phyloP scores from a whole-genome alignment of 2,888 invertebrate species.

The Patella caerulea region DNA sequence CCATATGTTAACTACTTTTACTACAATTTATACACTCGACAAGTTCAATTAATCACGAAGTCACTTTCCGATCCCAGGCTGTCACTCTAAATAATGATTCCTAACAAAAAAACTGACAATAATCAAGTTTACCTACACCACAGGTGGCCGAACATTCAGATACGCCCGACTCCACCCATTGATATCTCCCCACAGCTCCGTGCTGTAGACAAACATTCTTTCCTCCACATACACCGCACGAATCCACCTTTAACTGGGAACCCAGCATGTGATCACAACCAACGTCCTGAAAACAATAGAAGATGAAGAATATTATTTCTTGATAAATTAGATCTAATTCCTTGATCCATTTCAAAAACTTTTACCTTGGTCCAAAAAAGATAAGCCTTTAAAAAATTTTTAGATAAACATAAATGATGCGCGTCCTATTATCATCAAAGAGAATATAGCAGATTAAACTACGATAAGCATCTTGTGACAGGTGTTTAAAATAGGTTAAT shows the following conservation, averaged over 20 bases:
- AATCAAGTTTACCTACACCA: slow-evolving; percentile 83
- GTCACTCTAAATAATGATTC: too few species aligned
- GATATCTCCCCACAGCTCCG: slow-evolving; percentile 72
- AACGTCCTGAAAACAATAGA: slow-evolving; percentile 70
- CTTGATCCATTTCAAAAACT: neutral
- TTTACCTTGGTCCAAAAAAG: neutral
- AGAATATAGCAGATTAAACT: too few species aligned
- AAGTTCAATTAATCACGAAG: too few species aligned
- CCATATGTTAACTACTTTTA: too few species aligned
- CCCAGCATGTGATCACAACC: slow-evolving; percentile 76
- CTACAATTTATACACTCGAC: too few species aligned
- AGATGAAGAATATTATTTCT: neutral
- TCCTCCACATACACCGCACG: slow-evolving; percentile 76
- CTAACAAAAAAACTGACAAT: too few species aligned
- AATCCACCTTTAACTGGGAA: slow-evolving; percentile 73
- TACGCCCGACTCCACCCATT: slow-evolving; percentile 82
- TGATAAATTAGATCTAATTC: neutral
- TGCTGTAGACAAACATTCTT: slow-evolving; percentile 76
- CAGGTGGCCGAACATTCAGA: slow-evolving; percentile 93
- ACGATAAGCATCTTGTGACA: neutral
- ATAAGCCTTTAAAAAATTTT: neutral
- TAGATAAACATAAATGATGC: too few species aligned
- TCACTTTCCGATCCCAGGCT: too few species aligned
- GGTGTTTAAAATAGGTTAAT: neutral
- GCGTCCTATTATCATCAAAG: too few species aligned